Base-by-base conservation (phyloP, 2,888 invertebrate species). In the Ormyrus labotus region DNA sequence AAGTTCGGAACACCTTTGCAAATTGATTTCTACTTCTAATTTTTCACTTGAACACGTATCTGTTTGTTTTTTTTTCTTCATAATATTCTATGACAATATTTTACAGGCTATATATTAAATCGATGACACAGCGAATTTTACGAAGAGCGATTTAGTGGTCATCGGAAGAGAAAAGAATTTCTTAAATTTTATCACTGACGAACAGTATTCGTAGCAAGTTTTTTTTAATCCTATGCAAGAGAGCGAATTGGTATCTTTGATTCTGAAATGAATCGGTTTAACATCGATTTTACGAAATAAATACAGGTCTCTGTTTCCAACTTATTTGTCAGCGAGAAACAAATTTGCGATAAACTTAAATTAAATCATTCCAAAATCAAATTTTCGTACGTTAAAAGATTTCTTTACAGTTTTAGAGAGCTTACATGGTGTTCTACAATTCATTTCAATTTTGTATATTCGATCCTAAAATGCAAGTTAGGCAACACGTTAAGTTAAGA, bases 11-110 rank as follows among this genome's bases (percentile, higher is more conserved):
- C 48, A 67, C 48, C 34, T 61, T 34, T 64, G 48, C n/a, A 61
- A 65, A 67, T 65, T 19, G 47, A 74, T 69, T 76, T 67, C 48
- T 76, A 76, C 34, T 7, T 34, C 55, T 77, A 74, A 64, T 57
- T 64, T 72, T 77, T 81, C 63, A 58, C 68, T 73, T 77, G 76
- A 81, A 73, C 77, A 77, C 67, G 63, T 81, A 81, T 34, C 73
- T 58, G 68, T 68, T 72, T 68, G 5, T 73, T 75, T 70, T 34
- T 34, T 34, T 77, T 69, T 81, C 13, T 69, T 61, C 60, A 55
- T 61, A 77, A 45, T 77, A 77, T 51, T 47, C 61, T 68, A 64
- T 64, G n/a, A 58, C 48, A 64, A 6, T 77, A 76, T 50, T 71
- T 80, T 72, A 80, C 68, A 72, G n/a, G 63, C 68, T 76, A 80